Base-by-base conservation (phyloP, 2,113 vertebrate species). In the Cryptoleucopteryx plumbea region DNA sequence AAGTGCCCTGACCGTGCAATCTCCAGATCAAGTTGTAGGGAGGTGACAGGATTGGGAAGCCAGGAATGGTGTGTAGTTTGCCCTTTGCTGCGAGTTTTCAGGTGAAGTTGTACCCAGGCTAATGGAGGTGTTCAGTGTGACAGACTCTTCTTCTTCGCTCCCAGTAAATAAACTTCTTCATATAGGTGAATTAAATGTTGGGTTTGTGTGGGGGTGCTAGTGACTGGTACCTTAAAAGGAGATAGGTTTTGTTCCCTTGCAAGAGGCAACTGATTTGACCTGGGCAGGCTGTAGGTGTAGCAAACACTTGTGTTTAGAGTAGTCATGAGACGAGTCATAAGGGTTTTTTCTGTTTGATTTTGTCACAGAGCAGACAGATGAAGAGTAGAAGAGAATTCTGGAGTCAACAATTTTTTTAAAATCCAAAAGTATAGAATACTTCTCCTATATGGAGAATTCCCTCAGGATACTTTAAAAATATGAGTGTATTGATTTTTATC, bases 1-100 rank as follows among this genome's bases (percentile, higher is more conserved):
- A 25, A 27, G 55, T 83, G 67, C 40, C 42, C 47, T 23, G 16
- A 58, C 62, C 52, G 72, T 0, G 0, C 32, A 27, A 2, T 58
- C 67, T 88, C 32, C 27, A 59, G 59, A 15, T 8, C 0, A 0
- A 50, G 34, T 0, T 58, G 50, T 8, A 21, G 58, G 58, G 43
- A 80, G 63, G 16, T n/a, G 47, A n/a, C 43, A 58, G 75, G 62
- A 6, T 9, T 32, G 48, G 80, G 47, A 56, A 61, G 62, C 45
- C 53, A 31, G n/a, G 31, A 53, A 0, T 47, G 47, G 15, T 29
- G 11, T 58, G 14, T 70, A 8, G 29, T 63, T 83, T 71, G 42
- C 34, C 9, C 29, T 68, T 95, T 25, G 26, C 52, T 82, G 43
- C 0, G 15, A 27, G 32, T 73, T 88, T 66, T 66, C 45, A 43